Evolutionary conservation across 2,888 invertebrate genomes (phyloP).

Genomic region (Drosophila melanosoma): DNA sequence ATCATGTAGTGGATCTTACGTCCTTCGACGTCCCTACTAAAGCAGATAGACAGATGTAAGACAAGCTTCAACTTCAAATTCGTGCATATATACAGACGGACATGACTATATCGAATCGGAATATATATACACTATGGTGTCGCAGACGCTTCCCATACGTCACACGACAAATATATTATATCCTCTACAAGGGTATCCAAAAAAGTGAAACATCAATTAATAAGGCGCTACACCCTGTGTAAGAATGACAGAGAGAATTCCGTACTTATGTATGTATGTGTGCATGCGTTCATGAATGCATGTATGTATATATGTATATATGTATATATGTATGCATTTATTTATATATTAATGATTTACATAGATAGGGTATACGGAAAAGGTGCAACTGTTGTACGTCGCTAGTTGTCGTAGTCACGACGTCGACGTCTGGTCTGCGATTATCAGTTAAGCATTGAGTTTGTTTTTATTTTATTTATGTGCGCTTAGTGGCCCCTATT

Average conservation of each 20-base stretch:
- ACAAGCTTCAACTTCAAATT: background rate
- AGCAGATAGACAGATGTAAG: background rate
- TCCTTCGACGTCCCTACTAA: background rate
- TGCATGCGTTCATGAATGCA: background rate
- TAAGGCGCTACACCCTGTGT: background rate
- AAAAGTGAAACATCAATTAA: background rate
- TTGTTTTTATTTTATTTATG: slow-evolving; percentile 69
- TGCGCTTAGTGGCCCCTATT: slow-evolving; percentile 72
- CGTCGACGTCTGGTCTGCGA: slow-evolving; percentile 63
- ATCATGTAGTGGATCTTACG: background rate
- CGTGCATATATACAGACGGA: background rate
- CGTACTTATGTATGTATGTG: background rate
- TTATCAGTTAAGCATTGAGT: slow-evolving; percentile 66
- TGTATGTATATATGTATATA: background rate
- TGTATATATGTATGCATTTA: background rate
- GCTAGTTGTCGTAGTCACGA: slow-evolving; percentile 63
- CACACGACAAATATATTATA: background rate
- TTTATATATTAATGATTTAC: background rate
- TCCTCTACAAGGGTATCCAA: background rate
- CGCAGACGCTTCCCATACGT: background rate
- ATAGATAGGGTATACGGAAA: slow-evolving; percentile 21
- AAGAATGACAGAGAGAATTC: background rate
- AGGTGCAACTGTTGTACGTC: slow-evolving; percentile 12
- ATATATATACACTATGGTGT: background rate
- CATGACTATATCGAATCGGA: background rate